Percentiles rank a stretch among this genome's conserved stretches.
Evolutionary conservation across 2,113 vertebrate species (phyloP).

Genomic region (Cervus canadensis): DNA sequence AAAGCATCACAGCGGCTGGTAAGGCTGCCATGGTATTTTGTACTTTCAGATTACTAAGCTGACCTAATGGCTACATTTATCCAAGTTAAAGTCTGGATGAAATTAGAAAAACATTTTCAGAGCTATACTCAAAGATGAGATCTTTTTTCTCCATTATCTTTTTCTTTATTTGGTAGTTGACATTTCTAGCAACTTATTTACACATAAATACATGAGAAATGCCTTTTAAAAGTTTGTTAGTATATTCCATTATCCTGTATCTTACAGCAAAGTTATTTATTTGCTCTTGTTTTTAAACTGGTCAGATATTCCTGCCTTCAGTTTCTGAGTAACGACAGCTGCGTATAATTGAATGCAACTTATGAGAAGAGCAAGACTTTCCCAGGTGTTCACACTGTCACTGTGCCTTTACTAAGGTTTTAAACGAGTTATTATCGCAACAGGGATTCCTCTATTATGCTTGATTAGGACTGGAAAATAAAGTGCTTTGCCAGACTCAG

Average conservation of each 20-base stretch:
- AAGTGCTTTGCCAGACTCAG: background rate
- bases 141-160: background rate
- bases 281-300: background rate
- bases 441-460: background rate
- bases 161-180: background rate
- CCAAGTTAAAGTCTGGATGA: constrained; percentile 21
- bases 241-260: background rate
- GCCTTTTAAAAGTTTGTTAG: background rate
- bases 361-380: background rate
- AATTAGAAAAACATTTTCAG: constrained; percentile 27
- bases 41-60: background rate
- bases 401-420: background rate
- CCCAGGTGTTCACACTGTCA: background rate
- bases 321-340: background rate
- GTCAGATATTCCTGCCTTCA: background rate
- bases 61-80: background rate
- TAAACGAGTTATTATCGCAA: background rate
- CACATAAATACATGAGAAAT: background rate
- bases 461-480: background rate
- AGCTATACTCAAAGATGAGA: background rate
- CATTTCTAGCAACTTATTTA: background rate
- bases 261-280: background rate
- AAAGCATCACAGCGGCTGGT: background rate
- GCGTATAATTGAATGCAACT: background rate
- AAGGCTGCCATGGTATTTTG: background rate